A percentile compares a stretch with the other conserved stretches of the same genome.
Conservation (phyloP, 2,888 invertebrate species). For the Tuberolachnus salignus region DNA sequence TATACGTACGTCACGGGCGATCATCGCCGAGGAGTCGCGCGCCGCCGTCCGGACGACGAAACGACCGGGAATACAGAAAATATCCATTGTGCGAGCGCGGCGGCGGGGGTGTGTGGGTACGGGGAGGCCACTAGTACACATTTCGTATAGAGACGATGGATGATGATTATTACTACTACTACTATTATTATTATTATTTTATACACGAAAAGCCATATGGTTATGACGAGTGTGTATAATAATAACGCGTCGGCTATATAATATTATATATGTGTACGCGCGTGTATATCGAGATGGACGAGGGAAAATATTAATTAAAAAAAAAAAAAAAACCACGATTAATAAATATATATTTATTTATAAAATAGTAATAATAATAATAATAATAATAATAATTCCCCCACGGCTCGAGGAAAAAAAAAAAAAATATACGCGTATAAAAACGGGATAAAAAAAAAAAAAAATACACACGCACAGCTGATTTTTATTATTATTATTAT, state of each 20-base stretch:
- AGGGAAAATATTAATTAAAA: conserved; percentile 47
- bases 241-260: too few relatives aligned
- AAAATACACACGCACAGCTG: background rate
- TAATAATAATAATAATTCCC: conserved; percentile 50
- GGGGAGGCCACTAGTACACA: too few relatives aligned
- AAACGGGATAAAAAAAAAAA: conserved; percentile 33
- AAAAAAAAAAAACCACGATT: conserved; percentile 37
- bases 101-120: conserved; percentile 17
- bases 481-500: background rate
- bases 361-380: conserved; percentile 47
- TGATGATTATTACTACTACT: too few relatives aligned
- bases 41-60: background rate
- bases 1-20: background rate
- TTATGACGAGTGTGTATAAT: background rate
- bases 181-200: background rate
- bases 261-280: too few relatives aligned
- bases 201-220: conserved; percentile 24
- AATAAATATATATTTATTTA: too few relatives aligned
- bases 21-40: background rate
- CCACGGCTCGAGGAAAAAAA: conserved; percentile 28
- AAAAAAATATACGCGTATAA: conserved; percentile 9
- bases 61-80: conserved; percentile 37
- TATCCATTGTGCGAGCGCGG: conserved; percentile 24
- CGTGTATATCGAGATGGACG: too few relatives aligned
- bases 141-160: too few relatives aligned